Conservation (phyloP, 2,797 vertebrate genomes). For the Anguilla marmorata region DNA sequence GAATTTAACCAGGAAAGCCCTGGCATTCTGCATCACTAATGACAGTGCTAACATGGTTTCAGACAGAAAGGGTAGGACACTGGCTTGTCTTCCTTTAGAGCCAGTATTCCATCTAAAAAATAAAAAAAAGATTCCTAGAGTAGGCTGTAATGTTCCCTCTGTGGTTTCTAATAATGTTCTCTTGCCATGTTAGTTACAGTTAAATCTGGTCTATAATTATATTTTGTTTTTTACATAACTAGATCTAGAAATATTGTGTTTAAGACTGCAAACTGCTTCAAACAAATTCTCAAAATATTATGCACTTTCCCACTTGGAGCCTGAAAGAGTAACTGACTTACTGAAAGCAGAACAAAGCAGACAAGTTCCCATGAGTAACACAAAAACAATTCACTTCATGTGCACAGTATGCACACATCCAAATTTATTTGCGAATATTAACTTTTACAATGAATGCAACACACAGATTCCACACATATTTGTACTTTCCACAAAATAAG, state of each 20-base stretch:
- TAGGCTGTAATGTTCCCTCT: not conserved
- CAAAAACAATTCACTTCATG: not conserved
- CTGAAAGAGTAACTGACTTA: not conserved
- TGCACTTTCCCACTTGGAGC: not conserved
- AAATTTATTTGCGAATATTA: constrained; percentile 3
- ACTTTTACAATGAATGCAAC: constrained; percentile 8
- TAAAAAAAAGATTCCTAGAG: not conserved
- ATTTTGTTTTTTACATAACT: not conserved
- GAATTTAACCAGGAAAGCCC: not conserved
- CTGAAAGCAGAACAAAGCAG: not conserved
- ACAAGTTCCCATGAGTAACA: not conserved
- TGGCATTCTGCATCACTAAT: not conserved
- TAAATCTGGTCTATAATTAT: not conserved
- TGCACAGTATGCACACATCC: not conserved
- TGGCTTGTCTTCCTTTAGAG: not conserved
- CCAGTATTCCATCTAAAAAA: not conserved
- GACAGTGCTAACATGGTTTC: not conserved
- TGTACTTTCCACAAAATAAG: not conserved
- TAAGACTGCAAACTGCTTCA: not conserved
- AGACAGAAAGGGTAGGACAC: not conserved
- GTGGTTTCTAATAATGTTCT: not conserved
- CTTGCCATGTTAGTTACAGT: not conserved
- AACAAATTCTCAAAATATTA: not conserved
- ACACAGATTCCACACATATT: not conserved
- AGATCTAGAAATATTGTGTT: not conserved